phyloP scores from a whole-genome alignment of 2,113 vertebrate species.

The Panurus biarmicus region DNA sequence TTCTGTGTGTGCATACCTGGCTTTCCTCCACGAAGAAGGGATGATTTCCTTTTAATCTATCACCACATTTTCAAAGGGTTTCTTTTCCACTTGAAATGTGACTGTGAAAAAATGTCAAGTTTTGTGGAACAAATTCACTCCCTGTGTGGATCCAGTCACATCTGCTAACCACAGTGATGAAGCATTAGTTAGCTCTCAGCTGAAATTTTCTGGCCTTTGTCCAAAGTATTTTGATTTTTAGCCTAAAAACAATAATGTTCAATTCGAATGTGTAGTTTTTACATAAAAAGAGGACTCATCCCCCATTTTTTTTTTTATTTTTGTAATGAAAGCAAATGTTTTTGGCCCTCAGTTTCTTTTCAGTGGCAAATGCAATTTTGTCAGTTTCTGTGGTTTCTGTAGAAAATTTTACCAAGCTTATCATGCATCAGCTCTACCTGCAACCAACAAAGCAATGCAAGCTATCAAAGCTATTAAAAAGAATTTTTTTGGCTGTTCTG shows the following conservation, averaged over 20 bases:
- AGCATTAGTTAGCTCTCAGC: slow-evolving; percentile 44
- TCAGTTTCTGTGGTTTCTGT: background rate
- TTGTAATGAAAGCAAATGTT: background rate
- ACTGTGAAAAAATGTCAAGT: background rate
- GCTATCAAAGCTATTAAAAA: slow-evolving; percentile 6
- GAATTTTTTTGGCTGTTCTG: background rate
- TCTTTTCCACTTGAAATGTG: background rate
- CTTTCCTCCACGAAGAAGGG: background rate
- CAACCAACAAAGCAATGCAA: background rate
- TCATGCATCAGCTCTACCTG: background rate
- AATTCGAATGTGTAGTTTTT: background rate
- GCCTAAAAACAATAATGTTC: background rate
- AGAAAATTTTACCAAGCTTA: background rate
- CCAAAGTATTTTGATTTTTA: slow-evolving; percentile 24
- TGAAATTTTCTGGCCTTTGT: slow-evolving; percentile 23
- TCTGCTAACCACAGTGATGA: slow-evolving; percentile 40
- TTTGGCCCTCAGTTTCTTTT: background rate
- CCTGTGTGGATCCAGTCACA: slow-evolving; percentile 46
- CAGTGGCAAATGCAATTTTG: background rate
- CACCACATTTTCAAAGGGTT: background rate
- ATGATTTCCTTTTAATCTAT: slow-evolving; percentile 19
- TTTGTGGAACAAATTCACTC: slow-evolving; percentile 31
- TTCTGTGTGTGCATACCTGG: background rate
- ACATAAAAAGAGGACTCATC: background rate
- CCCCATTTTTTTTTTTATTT: background rate